These are phyloP conservation scores for Microtus richardsoni DNA, from an alignment of 2,113 vertebrate genomes.

Conservation along the genomic window DNA sequence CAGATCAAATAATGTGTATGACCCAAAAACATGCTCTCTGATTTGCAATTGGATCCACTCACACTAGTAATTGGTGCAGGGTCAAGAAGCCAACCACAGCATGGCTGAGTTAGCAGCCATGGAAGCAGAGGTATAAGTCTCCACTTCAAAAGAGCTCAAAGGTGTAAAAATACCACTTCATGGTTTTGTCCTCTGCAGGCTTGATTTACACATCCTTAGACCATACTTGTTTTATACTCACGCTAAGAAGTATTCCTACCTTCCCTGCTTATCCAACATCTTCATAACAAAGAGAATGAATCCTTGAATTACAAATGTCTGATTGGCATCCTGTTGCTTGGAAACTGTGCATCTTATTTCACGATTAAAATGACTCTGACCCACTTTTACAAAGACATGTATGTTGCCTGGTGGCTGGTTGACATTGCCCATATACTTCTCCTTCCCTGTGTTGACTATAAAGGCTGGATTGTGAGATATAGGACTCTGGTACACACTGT, in stretches of 20 bases:
- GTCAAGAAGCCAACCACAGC: slow-evolving; percentile 10
- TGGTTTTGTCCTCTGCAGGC: not conserved
- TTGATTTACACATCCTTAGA: slow-evolving; percentile 56
- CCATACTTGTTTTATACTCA: not conserved
- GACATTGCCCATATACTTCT: not conserved
- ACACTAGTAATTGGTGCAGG: slow-evolving; percentile 9
- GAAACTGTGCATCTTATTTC: slow-evolving; percentile 63
- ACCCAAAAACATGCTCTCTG: slow-evolving; percentile 23
- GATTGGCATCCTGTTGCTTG: slow-evolving; percentile 73
- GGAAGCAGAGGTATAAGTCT: not conserved
- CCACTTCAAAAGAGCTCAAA: not conserved
- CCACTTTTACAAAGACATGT: not conserved
- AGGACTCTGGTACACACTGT: not conserved
- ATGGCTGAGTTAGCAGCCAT: not conserved
- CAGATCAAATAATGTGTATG: not conserved
- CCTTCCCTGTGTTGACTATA: not conserved
- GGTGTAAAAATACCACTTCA: not conserved
- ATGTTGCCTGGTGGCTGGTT: not conserved
- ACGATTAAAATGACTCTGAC: slow-evolving; percentile 51
- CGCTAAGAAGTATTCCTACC: not conserved
- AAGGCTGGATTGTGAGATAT: not conserved
- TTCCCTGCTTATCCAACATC: not conserved
- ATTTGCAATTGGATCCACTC: slow-evolving; percentile 39
- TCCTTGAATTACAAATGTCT: slow-evolving; percentile 48
- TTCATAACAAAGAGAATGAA: slow-evolving; percentile 48